Conservation (phyloP, 2,888 invertebrate genomes). For the Eurytoma californica region DNA sequence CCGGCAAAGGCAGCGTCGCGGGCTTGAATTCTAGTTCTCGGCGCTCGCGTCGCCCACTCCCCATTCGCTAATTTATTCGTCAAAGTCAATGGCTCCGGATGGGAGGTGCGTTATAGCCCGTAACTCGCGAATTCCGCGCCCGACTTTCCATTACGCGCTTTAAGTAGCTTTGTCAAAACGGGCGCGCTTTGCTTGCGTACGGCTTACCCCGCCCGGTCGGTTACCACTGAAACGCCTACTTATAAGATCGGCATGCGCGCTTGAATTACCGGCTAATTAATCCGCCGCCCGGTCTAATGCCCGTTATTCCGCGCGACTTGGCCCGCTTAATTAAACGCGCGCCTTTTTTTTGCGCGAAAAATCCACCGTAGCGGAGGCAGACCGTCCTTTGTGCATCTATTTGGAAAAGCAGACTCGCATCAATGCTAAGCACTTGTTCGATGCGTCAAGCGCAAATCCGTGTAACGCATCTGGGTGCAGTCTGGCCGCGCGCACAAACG, state of each 20-base stretch:
- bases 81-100: slow-evolving; percentile 50
- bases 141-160: slow-evolving; percentile 51
- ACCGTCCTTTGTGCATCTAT: too few species aligned
- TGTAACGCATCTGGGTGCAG: slow-evolving; percentile 1
- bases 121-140: slow-evolving; percentile 31
- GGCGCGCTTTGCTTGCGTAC: slow-evolving; percentile 29
- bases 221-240: slow-evolving; percentile 18
- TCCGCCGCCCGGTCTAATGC: slow-evolving; percentile 5
- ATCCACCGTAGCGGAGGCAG: too few species aligned
- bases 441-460: slow-evolving; percentile 1
- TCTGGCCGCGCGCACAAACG: not conserved
- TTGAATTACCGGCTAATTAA: slow-evolving; percentile 32
- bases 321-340: slow-evolving; percentile 13
- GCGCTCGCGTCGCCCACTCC: slow-evolving; percentile 1
- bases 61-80: slow-evolving; percentile 59
- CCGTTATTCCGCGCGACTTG: slow-evolving; percentile 7
- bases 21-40: slow-evolving; percentile 42
- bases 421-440: too few species aligned
- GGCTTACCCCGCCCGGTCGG: slow-evolving; percentile 5
- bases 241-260: slow-evolving; percentile 26
- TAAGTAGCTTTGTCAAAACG: slow-evolving; percentile 57
- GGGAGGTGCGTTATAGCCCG: slow-evolving; percentile 30
- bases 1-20: slow-evolving; percentile 27
- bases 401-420: too few species aligned
- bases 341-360: not conserved